Percentiles rank a stretch among this genome's conserved stretches.
Evolutionary conservation across 53 echinoderm and acorn worm genomes (phyloP).

Genomic region (Actinopyga echinites): DNA sequence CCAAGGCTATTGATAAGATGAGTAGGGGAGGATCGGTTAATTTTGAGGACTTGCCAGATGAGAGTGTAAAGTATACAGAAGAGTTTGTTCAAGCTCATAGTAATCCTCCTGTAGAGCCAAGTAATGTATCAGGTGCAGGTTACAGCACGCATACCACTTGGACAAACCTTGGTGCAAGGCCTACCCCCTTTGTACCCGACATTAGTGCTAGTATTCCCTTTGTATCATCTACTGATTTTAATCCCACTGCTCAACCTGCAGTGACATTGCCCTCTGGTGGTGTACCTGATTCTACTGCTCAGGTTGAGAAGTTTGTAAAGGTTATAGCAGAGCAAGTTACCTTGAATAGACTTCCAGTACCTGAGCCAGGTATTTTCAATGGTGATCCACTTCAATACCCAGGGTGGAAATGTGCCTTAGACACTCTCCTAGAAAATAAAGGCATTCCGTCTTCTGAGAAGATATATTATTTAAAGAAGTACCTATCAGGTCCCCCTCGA

Average conservation of each 20-base stretch:
- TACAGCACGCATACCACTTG: too few species aligned
- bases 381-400: too few species aligned
- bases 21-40: not conserved
- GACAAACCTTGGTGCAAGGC: too few species aligned
- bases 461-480: not conserved
- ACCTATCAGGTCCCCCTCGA: not conserved
- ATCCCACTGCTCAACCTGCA: not conserved
- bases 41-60: not conserved
- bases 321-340: not conserved
- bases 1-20: not conserved
- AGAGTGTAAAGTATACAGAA: not conserved
- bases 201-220: not conserved
- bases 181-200: too few species aligned
- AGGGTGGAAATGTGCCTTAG: not conserved
- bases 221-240: not conserved
- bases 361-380: not conserved
- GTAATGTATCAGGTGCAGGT: too few species aligned
- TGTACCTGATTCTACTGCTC: not conserved
- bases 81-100: not conserved
- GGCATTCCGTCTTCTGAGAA: slow-evolving; percentile 2
- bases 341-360: not conserved
- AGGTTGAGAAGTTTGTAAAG: not conserved
- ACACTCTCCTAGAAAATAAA: not conserved
- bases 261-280: not conserved
- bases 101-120: too few species aligned